phyloP scores from a whole-genome alignment of 2,797 vertebrate species.

The Hozukius guyotensis region DNA sequence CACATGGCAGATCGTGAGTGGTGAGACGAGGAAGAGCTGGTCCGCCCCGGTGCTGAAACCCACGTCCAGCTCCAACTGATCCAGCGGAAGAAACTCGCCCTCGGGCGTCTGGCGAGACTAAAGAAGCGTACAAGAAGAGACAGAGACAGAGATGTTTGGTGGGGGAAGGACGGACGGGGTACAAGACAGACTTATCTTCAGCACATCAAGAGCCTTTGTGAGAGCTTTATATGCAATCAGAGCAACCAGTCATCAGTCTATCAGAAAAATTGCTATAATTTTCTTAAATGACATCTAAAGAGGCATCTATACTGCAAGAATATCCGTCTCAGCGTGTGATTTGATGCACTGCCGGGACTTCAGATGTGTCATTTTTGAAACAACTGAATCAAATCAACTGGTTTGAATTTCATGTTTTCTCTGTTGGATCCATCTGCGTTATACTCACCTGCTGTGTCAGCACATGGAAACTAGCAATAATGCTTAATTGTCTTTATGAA shows the following conservation, averaged over 20 bases:
- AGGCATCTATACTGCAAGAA: neutral
- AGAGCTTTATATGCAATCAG: conserved; percentile 70
- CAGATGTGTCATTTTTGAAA: neutral
- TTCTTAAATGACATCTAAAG: neutral
- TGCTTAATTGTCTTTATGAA: neutral
- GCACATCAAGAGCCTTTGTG: conserved; percentile 52
- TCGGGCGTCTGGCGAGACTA: conserved; percentile 99
- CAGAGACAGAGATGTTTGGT: conserved; percentile 60
- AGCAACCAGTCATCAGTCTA: conserved; percentile 63
- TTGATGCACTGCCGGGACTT: neutral
- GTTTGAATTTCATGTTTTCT: neutral
- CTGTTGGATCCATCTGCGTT: neutral
- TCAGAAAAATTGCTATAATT: conserved; percentile 8
- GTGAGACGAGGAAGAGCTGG: conserved; percentile 99
- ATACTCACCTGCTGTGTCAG: neutral
- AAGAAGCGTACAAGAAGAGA: conserved; percentile 68
- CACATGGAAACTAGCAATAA: neutral
- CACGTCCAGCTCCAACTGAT: conserved; percentile 99
- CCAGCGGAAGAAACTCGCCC: conserved; percentile 97
- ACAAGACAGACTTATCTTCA: conserved; percentile 60
- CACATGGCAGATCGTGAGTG: conserved; percentile 98
- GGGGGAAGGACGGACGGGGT: conserved; percentile 41
- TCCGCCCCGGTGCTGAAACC: conserved; percentile 98
- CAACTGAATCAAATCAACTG: neutral
- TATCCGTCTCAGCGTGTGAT: conserved; percentile 4